Conservation (phyloP, 2,888 invertebrate genomes). For the Acanthosoma haemorrhoidale region DNA sequence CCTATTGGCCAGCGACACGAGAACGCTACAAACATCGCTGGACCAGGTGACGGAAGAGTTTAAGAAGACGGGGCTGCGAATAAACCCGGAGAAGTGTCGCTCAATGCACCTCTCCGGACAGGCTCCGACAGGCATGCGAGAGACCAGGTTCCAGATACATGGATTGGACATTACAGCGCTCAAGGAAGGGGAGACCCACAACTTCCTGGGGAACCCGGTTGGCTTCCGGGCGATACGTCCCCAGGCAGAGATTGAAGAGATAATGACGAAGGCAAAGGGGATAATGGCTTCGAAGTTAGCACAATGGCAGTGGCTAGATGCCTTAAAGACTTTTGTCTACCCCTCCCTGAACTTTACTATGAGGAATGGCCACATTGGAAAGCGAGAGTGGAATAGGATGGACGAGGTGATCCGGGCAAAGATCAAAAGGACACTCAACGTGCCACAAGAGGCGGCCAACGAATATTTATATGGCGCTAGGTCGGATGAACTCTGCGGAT, state of each 20-base stretch:
- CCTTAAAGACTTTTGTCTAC: neutral
- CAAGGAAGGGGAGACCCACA: neutral
- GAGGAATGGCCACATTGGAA: neutral
- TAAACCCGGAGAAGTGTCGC: too few species aligned
- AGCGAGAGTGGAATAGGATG: slow-evolving; percentile 20
- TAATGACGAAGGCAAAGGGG: neutral
- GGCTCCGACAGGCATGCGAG: neutral
- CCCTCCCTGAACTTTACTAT: too few species aligned
- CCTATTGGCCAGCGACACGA: neutral
- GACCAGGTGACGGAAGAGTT: neutral
- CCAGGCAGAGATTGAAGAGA: neutral
- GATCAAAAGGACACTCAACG: slow-evolving; percentile 1
- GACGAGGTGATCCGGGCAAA: slow-evolving; percentile 24
- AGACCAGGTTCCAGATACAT: neutral
- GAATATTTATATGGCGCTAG: slow-evolving; percentile 27
- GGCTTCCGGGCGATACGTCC: too few species aligned
- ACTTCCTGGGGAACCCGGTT: too few species aligned
- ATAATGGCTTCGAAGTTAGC: neutral
- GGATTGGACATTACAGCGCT: neutral
- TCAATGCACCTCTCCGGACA: too few species aligned
- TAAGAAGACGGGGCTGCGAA: too few species aligned
- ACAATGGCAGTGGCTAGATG: neutral
- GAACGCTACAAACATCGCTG: neutral
- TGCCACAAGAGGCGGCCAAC: slow-evolving; percentile 27
- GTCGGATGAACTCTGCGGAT: neutral